phyloP scores from a whole-genome alignment of 2,113 vertebrate species.

The Periophthalmodon schlosseri region DNA sequence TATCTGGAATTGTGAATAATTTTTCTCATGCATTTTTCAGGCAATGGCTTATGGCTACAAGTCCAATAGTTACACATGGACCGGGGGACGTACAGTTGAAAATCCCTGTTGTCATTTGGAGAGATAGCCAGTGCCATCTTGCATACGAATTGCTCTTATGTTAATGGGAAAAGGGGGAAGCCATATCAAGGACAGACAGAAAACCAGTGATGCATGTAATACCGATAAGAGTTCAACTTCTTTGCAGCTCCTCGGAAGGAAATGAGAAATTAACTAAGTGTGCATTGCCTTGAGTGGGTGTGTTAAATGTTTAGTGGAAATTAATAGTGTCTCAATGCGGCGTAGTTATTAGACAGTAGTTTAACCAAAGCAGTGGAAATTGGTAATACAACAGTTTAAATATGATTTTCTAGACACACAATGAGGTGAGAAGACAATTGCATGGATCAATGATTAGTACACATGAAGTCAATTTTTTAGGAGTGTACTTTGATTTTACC shows the following conservation, averaged over 20 bases:
- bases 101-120: slow-evolving; percentile 53
- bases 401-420: background rate
- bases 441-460: background rate
- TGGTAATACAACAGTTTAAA: slow-evolving; percentile 19
- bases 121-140: slow-evolving; percentile 50
- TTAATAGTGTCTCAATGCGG: slow-evolving; percentile 13
- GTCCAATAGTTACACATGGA: slow-evolving; percentile 18
- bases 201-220: slow-evolving; percentile 61
- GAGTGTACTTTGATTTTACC: background rate
- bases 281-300: slow-evolving; percentile 36
- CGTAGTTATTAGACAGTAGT: slow-evolving; percentile 22
- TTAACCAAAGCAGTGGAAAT: slow-evolving; percentile 25
- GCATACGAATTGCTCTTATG: slow-evolving; percentile 68
- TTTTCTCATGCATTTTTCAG: slow-evolving; percentile 53
- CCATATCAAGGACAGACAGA: slow-evolving; percentile 66
- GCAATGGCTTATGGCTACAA: slow-evolving; percentile 20
- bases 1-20: slow-evolving; percentile 64
- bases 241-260: slow-evolving; percentile 42
- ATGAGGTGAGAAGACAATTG: background rate
- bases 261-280: slow-evolving; percentile 50
- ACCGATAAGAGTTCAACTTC: slow-evolving; percentile 67
- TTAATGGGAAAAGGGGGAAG: slow-evolving; percentile 58
- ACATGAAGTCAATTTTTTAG: background rate
- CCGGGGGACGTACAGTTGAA: slow-evolving; percentile 15
- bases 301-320: slow-evolving; percentile 32